Conservation (phyloP, 2,797 vertebrate genomes). For the Bovichtus variegatus region DNA sequence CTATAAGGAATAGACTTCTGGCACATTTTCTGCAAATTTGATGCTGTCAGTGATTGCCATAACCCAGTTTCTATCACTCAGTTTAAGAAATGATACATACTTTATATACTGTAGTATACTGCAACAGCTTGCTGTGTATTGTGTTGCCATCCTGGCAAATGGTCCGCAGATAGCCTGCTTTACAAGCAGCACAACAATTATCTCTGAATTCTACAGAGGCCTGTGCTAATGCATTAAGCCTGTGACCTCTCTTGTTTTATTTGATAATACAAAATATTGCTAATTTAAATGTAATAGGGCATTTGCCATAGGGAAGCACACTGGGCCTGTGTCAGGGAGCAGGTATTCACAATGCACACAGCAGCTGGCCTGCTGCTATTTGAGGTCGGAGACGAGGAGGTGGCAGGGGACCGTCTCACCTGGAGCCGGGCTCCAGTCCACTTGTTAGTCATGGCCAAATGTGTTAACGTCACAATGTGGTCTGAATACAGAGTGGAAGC, state of each 20-base stretch:
- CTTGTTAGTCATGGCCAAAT: constrained; percentile 34
- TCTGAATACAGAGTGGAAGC: background rate
- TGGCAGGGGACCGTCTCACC: constrained; percentile 48
- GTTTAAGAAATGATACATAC: constrained; percentile 29
- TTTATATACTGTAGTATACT: constrained; percentile 10
- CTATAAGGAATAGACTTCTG: background rate
- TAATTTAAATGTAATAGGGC: constrained; percentile 79
- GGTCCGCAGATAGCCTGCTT: constrained; percentile 50
- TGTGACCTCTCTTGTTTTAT: constrained; percentile 75
- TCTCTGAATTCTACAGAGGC: constrained; percentile 62
- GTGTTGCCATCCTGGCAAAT: constrained; percentile 34
- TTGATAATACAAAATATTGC: constrained; percentile 75
- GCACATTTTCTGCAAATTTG: constrained; percentile 11
- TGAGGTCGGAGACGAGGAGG: constrained; percentile 42
- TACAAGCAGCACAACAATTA: constrained; percentile 59
- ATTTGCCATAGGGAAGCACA: constrained; percentile 75
- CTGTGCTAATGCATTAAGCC: constrained; percentile 69
- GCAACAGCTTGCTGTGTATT: constrained; percentile 25
- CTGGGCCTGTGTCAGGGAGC: constrained; percentile 50
- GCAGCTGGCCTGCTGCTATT: constrained; percentile 42
- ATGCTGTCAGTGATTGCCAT: constrained; percentile 11
- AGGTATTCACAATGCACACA: constrained; percentile 36
- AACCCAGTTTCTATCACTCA: constrained; percentile 22
- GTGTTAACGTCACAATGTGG: constrained; percentile 33
- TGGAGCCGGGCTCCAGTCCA: constrained; percentile 37